phyloP scores from a whole-genome alignment of 2,888 invertebrate genomes.

The Aphrophora alni region DNA sequence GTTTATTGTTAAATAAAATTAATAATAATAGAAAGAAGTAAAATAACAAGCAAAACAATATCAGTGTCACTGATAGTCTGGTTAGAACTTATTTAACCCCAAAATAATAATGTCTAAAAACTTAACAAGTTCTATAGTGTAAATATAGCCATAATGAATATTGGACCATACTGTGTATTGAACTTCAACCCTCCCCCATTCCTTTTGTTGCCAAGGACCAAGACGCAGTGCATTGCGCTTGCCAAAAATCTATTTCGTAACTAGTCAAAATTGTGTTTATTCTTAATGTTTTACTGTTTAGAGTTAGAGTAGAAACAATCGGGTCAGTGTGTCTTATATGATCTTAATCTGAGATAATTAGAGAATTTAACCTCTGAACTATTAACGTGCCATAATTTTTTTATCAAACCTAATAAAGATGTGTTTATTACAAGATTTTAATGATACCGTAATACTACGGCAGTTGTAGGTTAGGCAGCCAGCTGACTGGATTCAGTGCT shows the following conservation, averaged over 20 bases:
- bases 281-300: neutral
- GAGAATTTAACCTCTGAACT: neutral
- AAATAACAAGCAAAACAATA: too few species aligned
- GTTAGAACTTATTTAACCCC: too few species aligned
- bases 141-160: too few species aligned
- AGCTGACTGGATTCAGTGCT: neutral
- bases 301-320: neutral
- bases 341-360: neutral
- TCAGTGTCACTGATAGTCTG: too few species aligned
- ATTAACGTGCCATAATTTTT: neutral
- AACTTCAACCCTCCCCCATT: neutral
- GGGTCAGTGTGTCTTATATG: neutral
- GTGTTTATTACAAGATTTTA: neutral
- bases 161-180: neutral
- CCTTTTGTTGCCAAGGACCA: neutral
- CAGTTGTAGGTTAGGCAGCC: neutral
- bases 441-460: neutral
- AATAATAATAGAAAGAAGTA: too few species aligned
- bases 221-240: neutral
- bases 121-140: too few species aligned
- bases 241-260: neutral
- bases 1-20: too few species aligned
- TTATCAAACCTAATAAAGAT: neutral
- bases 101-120: too few species aligned
- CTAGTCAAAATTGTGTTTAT: neutral